Percentiles rank a stretch among this genome's conserved stretches.
Evolutionary conservation across 92 coral and sea anemone genomes (phyloP).

Genomic region (Porites evermanni): DNA sequence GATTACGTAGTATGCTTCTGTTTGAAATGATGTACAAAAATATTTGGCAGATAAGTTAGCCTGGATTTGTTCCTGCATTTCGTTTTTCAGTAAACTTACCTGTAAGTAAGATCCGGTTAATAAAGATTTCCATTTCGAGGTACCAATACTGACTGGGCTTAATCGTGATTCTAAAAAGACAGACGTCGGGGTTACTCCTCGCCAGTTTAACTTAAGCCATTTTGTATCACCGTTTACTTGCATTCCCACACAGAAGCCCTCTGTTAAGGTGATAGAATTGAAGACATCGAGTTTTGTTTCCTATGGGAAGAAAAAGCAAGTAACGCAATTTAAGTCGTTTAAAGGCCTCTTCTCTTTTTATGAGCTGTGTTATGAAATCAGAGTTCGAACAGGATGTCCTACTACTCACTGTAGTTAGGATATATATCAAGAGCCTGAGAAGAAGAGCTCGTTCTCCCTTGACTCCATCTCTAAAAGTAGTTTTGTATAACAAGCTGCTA

Average conservation of each 20-base stretch:
- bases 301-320: not conserved
- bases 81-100: not conserved
- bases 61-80: not conserved
- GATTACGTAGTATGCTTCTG: too few relatives aligned
- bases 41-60: not conserved
- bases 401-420: too few relatives aligned
- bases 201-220: not conserved
- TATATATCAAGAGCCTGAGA: too few relatives aligned
- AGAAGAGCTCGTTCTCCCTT: too few relatives aligned
- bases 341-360: too few relatives aligned
- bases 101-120: constrained; percentile 19
- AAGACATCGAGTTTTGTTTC: constrained; percentile 19
- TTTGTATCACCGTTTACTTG: constrained; percentile 16
- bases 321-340: too few relatives aligned
- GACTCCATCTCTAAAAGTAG: too few relatives aligned
- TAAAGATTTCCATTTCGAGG: constrained; percentile 5
- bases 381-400: too few relatives aligned
- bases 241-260: constrained; percentile 47
- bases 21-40: too few relatives aligned
- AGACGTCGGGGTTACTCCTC: not conserved
- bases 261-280: not conserved
- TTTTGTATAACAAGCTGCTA: too few relatives aligned
- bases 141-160: accelerated
- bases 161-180: not conserved
- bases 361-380: too few relatives aligned